Percentiles rank a stretch among this genome's conserved stretches.
Evolutionary conservation across 1,140 invertebrate genomes (phyloP).

Genomic region (Pseudachorutes palmiensis): DNA sequence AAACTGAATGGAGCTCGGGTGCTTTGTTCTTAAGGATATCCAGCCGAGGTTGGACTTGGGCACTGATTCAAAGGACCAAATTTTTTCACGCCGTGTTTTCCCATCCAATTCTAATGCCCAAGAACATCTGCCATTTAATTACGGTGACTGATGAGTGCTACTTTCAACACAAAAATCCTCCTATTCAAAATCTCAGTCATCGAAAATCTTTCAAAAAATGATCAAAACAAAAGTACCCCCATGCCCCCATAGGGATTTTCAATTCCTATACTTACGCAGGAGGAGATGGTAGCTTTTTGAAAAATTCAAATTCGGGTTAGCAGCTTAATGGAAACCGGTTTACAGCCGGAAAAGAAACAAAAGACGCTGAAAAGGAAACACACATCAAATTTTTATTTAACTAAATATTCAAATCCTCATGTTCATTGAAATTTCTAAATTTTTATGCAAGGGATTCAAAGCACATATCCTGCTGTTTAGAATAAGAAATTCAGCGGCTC

Average conservation of each 20-base stretch:
- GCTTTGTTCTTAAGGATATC: not conserved
- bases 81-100: not conserved
- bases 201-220: no score
- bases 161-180: not conserved
- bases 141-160: not conserved
- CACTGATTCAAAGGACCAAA: not conserved
- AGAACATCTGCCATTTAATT: not conserved
- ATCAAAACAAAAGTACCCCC: no score
- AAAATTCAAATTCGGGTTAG: not conserved
- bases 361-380: not conserved
- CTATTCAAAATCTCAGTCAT: not conserved
- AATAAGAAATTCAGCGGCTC: no score
- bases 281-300: no score
- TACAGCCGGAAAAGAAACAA: not conserved
- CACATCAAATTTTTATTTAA: no score
- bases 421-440: no score
- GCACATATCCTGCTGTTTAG: no score
- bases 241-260: no score
- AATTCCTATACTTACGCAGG: no score
- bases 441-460: no score
- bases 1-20: not conserved
- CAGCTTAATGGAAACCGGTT: not conserved
- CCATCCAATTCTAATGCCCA: not conserved
- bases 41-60: not conserved
- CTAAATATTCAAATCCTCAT: no score